A percentile compares a stretch with the other conserved stretches of the same genome.
Conservation (phyloP, 2,113 vertebrate genomes). For the Strix aluco region DNA sequence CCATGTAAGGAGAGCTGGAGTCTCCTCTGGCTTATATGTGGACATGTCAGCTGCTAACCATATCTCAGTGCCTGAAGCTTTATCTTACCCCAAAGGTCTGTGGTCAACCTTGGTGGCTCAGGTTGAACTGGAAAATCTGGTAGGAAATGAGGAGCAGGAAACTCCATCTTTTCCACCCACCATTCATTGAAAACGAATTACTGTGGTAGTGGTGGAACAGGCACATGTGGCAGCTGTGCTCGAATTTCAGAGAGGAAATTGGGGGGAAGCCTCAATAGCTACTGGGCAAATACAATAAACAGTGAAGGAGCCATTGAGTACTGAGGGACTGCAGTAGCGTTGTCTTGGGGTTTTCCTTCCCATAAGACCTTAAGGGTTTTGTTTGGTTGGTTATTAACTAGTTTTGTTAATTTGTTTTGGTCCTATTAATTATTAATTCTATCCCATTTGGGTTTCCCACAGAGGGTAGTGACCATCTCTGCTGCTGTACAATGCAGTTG, state of each 20-base stretch:
- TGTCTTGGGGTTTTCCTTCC: neutral
- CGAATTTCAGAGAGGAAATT: neutral
- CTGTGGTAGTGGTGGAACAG: neutral
- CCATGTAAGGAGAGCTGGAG: neutral
- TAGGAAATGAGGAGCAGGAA: neutral
- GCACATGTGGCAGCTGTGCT: neutral
- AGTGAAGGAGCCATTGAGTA: neutral
- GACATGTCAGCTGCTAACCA: neutral
- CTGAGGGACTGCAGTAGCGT: neutral
- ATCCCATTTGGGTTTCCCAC: neutral
- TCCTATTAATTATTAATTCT: conserved; percentile 17
- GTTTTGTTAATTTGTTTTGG: neutral
- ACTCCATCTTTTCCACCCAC: neutral
- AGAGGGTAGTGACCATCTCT: neutral
- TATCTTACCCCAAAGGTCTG: neutral
- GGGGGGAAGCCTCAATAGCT: neutral
- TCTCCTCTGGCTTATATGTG: neutral
- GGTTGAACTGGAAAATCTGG: neutral
- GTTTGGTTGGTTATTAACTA: neutral
- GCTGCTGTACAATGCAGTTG: neutral
- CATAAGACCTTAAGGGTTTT: neutral
- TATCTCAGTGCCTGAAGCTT: neutral
- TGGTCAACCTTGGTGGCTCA: neutral
- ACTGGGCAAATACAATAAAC: neutral
- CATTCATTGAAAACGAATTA: neutral